These are phyloP conservation scores for Lasioglossum figueresi DNA, from an alignment of 2,888 invertebrate genomes.

Conservation along the genomic window DNA sequence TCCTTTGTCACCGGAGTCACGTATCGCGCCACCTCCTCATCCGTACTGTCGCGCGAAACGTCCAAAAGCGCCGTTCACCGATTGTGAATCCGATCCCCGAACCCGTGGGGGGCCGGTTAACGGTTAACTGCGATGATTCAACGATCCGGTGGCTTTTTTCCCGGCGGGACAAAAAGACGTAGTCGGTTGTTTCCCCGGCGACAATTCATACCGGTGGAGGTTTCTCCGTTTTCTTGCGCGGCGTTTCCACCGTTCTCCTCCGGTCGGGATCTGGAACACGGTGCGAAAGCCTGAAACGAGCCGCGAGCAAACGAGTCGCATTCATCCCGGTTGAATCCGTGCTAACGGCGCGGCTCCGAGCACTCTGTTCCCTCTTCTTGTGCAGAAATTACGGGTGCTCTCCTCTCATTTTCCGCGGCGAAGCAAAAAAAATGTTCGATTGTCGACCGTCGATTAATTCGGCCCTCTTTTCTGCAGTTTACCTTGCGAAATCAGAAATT, in stretches of 20 bases:
- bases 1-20: not conserved
- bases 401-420: not conserved
- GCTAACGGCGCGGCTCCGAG: not conserved
- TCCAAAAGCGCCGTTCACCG: slow-evolving; percentile 1
- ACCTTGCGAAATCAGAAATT: too few species aligned
- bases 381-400: not conserved
- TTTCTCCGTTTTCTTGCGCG: not conserved
- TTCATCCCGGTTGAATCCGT: slow-evolving; percentile 14
- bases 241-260: not conserved
- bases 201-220: not conserved
- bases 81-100: not conserved
- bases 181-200: not conserved
- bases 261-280: not conserved
- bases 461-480: not conserved
- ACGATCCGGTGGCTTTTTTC: not conserved
- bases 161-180: not conserved
- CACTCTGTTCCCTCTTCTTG: not conserved
- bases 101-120: not conserved
- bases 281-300: slow-evolving; percentile 8
- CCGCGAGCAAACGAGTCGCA: slow-evolving; percentile 7
- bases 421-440: not conserved
- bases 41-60: slow-evolving; percentile 13
- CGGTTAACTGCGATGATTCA: not conserved
- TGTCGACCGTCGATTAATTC: not conserved
- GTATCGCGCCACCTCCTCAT: slow-evolving; percentile 3